Percentiles rank a stretch among this genome's conserved stretches.
These are phyloP conservation scores for Hydropsyche betteni DNA, from an alignment of 2,888 invertebrate species.

Conservation along the genomic window DNA sequence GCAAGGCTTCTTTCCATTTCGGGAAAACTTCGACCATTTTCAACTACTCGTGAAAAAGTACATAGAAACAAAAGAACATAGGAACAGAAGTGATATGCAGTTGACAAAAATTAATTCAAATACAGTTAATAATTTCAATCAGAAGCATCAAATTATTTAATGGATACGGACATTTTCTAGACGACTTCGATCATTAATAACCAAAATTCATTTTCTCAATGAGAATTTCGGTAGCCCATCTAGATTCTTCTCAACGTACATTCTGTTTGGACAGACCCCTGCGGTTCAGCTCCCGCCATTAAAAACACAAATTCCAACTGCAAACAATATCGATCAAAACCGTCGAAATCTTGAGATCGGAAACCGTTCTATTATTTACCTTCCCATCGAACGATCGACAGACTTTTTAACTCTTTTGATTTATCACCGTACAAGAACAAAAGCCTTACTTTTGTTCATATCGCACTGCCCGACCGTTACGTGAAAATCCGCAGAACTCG, in stretches of 20 bases:
- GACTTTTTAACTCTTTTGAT: too few species aligned
- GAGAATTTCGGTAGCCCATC: slow-evolving; percentile 22
- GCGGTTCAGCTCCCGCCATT: slow-evolving; percentile 37
- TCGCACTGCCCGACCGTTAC: background rate
- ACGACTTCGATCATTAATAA: slow-evolving; percentile 16
- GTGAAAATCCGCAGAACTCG: background rate
- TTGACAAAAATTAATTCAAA: too few species aligned
- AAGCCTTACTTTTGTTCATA: too few species aligned
- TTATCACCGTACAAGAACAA: too few species aligned
- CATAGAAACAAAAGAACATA: too few species aligned
- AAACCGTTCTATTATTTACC: slow-evolving; percentile 12
- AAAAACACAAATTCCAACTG: slow-evolving; percentile 44
- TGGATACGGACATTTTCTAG: too few species aligned
- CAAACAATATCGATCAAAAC: slow-evolving; percentile 45
- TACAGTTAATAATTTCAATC: too few species aligned
- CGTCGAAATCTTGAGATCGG: background rate
- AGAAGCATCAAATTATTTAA: too few species aligned
- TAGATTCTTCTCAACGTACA: slow-evolving; percentile 5
- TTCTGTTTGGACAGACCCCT: slow-evolving; percentile 17
- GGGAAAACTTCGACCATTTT: slow-evolving; percentile 7
- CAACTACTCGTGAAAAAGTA: background rate
- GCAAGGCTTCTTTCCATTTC: slow-evolving; percentile 7
- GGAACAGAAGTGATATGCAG: too few species aligned
- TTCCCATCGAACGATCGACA: background rate
- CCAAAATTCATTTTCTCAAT: background rate